Conservation (phyloP, 2,888 invertebrate species). For the Caenorhabditis sp. region DNA sequence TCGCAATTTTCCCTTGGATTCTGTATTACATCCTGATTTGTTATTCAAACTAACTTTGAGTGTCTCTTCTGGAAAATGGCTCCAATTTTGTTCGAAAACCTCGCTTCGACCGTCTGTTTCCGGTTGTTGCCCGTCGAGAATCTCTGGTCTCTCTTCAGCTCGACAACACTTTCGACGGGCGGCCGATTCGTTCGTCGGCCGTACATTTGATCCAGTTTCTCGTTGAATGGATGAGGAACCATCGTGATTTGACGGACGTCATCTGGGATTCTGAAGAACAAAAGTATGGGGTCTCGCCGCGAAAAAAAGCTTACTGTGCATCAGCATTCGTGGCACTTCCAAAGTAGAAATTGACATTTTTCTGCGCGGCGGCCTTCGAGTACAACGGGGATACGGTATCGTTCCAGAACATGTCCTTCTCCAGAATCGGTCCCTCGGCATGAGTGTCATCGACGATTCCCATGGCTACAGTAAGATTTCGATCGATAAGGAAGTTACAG, state of each 20-base stretch:
- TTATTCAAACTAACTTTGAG: constrained; percentile 36
- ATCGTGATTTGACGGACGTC: constrained; percentile 63
- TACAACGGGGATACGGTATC: constrained; percentile 71
- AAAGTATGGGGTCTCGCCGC: neutral
- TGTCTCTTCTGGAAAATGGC: constrained; percentile 59
- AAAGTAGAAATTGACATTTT: constrained; percentile 69
- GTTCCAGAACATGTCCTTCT: constrained; percentile 71
- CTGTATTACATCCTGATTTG: too few relatives aligned
- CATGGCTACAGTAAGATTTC: constrained; percentile 68
- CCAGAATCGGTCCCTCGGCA: constrained; percentile 64
- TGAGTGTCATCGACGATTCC: constrained; percentile 66
- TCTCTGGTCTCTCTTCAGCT: constrained; percentile 54
- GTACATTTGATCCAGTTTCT: constrained; percentile 62
- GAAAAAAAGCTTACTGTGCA: constrained; percentile 35
- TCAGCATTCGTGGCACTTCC: constrained; percentile 68
- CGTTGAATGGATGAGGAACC: constrained; percentile 71
- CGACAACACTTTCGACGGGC: constrained; percentile 59
- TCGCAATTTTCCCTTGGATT: too few relatives aligned
- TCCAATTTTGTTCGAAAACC: constrained; percentile 35
- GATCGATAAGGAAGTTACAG: constrained; percentile 69
- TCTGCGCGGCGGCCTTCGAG: constrained; percentile 62
- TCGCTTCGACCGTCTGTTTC: constrained; percentile 40
- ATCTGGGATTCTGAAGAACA: constrained; percentile 63
- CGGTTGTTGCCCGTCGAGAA: constrained; percentile 49
- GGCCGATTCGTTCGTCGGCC: constrained; percentile 33